Conservation (phyloP, 2,888 invertebrate genomes). For the Eupithecia centaureata region DNA sequence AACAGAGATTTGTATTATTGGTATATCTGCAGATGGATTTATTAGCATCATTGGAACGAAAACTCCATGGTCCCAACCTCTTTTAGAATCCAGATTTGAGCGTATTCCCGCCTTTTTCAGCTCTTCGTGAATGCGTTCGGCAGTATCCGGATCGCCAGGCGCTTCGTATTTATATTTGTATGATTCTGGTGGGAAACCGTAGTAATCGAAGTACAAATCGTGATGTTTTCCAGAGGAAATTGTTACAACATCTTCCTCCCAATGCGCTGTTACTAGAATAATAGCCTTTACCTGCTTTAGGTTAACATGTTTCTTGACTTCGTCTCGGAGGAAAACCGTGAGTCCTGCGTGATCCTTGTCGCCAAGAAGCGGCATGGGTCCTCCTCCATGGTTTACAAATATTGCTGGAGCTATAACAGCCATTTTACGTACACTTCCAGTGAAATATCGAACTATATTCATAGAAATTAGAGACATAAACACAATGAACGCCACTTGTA, state of each 20-base stretch:
- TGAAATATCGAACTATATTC: conserved; percentile 73
- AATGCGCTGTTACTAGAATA: conserved; percentile 76
- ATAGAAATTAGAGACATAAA: conserved; percentile 75
- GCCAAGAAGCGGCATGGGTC: conserved; percentile 73
- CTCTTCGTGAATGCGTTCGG: conserved; percentile 61
- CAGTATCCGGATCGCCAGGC: conserved; percentile 70
- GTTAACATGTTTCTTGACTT: conserved; percentile 69
- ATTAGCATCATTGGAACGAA: conserved; percentile 80
- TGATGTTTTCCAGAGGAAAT: conserved; percentile 76
- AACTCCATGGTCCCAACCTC: conserved; percentile 81
- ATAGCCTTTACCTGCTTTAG: conserved; percentile 72
- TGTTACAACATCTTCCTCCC: conserved; percentile 72
- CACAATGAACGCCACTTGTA: conserved; percentile 73
- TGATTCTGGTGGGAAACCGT: conserved; percentile 76
- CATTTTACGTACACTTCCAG: conserved; percentile 66
- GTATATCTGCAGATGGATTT: conserved; percentile 72
- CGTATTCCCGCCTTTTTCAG: conserved; percentile 67
- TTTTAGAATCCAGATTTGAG: conserved; percentile 66
- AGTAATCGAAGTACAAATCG: conserved; percentile 76
- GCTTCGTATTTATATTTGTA: conserved; percentile 76
- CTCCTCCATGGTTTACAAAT: conserved; percentile 79
- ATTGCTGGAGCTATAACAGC: conserved; percentile 71
- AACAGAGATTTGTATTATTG: conserved; percentile 75
- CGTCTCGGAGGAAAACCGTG: conserved; percentile 70
- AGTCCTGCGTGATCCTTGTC: conserved; percentile 71